phyloP scores from a whole-genome alignment of 2,113 vertebrate species.

The Struthio camelus region DNA sequence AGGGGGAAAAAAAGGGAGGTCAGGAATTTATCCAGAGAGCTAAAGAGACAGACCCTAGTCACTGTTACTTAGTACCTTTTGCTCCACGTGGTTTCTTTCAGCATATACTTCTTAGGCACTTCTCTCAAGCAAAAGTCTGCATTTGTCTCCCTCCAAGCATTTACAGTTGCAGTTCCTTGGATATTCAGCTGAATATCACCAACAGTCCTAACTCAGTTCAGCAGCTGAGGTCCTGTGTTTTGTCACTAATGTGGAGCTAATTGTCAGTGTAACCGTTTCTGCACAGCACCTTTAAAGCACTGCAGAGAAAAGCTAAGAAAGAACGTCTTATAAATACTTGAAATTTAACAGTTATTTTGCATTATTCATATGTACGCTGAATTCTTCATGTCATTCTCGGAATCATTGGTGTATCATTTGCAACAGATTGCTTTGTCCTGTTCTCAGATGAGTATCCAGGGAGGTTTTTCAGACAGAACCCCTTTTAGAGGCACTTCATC shows the following conservation, averaged over 20 bases:
- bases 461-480: fast-evolving
- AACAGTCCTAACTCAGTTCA: fast-evolving
- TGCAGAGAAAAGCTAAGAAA: neutral
- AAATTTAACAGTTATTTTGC: neutral
- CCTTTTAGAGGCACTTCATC: no score
- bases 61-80: neutral
- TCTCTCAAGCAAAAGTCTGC: neutral
- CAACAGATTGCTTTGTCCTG: fast-evolving
- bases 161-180: neutral
- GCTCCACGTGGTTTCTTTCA: neutral
- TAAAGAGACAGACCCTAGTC: no score
- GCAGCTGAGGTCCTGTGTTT: neutral
- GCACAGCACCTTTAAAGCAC: neutral
- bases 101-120: fast-evolving
- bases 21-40: neutral
- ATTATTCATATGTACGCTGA: fast-evolving
- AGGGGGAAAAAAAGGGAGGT: no score
- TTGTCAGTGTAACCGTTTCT: fast-evolving
- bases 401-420: fast-evolving
- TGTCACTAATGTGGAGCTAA: fast-evolving
- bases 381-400: fast-evolving
- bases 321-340: fast-evolving
- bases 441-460: fast-evolving
- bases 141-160: neutral
- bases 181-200: fast-evolving